A percentile compares a stretch with the other conserved stretches of the same genome.
phyloP scores from a whole-genome alignment of 2,888 invertebrate species.

The Thymelicus acteon region DNA sequence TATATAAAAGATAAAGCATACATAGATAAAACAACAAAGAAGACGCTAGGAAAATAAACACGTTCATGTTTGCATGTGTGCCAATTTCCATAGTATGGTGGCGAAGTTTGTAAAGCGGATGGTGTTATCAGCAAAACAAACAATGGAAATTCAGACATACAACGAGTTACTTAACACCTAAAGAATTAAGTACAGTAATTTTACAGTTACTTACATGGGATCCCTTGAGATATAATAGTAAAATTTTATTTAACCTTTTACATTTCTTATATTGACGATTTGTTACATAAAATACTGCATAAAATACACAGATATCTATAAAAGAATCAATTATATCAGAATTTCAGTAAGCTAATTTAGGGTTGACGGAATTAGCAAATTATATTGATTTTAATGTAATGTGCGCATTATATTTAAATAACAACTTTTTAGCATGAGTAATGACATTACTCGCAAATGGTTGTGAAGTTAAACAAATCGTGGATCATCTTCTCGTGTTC shows the following conservation, averaged over 20 bases:
- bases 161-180: not conserved
- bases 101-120: slow-evolving; percentile 9
- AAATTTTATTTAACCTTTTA: not conserved
- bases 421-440: no score
- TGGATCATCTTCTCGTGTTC: not conserved
- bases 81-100: slow-evolving; percentile 20
- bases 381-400: no score
- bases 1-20: not conserved
- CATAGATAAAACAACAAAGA: not conserved
- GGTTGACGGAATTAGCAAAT: no score
- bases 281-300: not conserved
- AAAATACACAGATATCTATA: no score
- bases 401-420: no score
- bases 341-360: no score
- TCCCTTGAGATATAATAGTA: not conserved
- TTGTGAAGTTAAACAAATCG: no score
- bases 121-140: slow-evolving; percentile 16
- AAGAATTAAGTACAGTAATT: not conserved
- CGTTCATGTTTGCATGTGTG: not conserved
- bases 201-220: not conserved
- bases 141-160: not conserved
- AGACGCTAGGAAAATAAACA: not conserved
- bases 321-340: no score
- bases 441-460: no score
- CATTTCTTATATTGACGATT: not conserved